These are phyloP conservation scores for Diloba caeruleocephala DNA, from an alignment of 2,888 invertebrate genomes.

Conservation along the genomic window DNA sequence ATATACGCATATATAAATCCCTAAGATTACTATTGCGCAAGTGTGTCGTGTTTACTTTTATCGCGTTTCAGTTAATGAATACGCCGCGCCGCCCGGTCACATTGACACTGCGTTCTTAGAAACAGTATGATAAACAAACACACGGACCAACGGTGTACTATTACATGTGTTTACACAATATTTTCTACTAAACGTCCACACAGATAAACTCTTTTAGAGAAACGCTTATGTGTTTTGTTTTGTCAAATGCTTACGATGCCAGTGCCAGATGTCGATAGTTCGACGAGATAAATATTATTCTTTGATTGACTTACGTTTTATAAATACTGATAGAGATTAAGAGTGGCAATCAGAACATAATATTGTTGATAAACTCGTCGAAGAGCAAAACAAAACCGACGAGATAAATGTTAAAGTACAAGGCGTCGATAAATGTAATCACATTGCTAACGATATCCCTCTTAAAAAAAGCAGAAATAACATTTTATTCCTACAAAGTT, in stretches of 20 bases:
- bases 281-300: slow-evolving; percentile 39
- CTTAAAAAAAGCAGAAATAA: slow-evolving; percentile 37
- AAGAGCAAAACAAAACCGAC: slow-evolving; percentile 19
- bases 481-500: slow-evolving; percentile 41
- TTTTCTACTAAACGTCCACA: slow-evolving; percentile 45
- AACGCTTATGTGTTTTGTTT: slow-evolving; percentile 39
- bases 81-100: slow-evolving; percentile 49
- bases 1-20: slow-evolving; percentile 31
- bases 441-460: slow-evolving; percentile 41
- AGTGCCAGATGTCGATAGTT: slow-evolving; percentile 25
- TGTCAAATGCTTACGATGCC: slow-evolving; percentile 42
- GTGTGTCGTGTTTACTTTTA: slow-evolving; percentile 61
- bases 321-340: slow-evolving; percentile 20
- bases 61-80: slow-evolving; percentile 63
- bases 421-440: slow-evolving; percentile 46
- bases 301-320: slow-evolving; percentile 24
- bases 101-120: slow-evolving; percentile 62
- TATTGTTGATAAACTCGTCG: slow-evolving; percentile 12
- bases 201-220: slow-evolving; percentile 45
- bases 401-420: slow-evolving; percentile 18
- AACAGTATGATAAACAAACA: slow-evolving; percentile 61
- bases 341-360: slow-evolving; percentile 16
- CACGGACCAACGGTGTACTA: slow-evolving; percentile 53
- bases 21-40: slow-evolving; percentile 40
- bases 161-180: slow-evolving; percentile 60